A percentile compares a stretch with the other conserved stretches of the same genome.
These are phyloP conservation scores for Pyrocephalus nanus DNA, from an alignment of 2,797 vertebrate species.

Conservation along the genomic window DNA sequence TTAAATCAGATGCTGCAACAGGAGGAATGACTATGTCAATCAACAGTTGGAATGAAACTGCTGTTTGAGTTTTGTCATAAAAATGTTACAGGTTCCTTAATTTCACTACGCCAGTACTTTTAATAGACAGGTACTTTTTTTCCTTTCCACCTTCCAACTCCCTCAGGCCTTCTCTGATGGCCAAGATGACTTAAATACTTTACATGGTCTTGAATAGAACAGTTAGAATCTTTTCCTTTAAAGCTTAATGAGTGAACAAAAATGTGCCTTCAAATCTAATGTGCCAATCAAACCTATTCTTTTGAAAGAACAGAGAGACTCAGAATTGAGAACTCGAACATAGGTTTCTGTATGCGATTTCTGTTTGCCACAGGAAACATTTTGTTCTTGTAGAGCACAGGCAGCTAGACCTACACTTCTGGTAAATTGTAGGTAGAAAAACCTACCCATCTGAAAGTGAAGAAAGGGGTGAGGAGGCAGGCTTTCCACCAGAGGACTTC, in stretches of 20 bases:
- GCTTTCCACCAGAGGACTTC: background rate
- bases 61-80: background rate
- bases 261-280: background rate
- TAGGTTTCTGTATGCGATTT: background rate
- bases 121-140: background rate
- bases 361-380: constrained; percentile 24
- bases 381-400: background rate
- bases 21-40: background rate
- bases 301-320: background rate
- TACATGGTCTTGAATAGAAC: background rate
- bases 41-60: background rate
- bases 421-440: constrained; percentile 13
- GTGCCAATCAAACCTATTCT: background rate
- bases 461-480: background rate
- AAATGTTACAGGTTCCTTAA: background rate
- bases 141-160: background rate
- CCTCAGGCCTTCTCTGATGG: background rate
- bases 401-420: background rate
- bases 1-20: background rate
- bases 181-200: background rate
- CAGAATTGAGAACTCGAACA: constrained; percentile 10
- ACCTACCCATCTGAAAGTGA: background rate
- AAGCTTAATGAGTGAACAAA: background rate
- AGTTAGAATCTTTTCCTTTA: background rate
- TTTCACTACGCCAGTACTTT: background rate